Percentiles rank a stretch among this genome's conserved stretches.
Conservation (phyloP, 2,888 invertebrate genomes). For the Leptinotarsa peninsularis region DNA sequence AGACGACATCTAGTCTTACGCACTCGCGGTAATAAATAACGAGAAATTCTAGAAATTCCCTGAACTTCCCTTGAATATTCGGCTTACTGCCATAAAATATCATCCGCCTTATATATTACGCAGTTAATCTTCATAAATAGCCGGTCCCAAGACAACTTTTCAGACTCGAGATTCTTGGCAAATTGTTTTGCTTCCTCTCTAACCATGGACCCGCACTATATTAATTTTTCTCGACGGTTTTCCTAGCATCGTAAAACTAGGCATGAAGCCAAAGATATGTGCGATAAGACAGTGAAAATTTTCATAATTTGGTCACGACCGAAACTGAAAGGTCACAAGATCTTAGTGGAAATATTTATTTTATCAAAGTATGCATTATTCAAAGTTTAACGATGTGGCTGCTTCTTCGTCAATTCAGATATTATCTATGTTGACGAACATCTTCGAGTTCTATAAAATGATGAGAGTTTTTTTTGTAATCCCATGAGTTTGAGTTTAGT, state of each 20-base stretch:
- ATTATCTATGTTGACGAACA: too few relatives aligned
- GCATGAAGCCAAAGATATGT: conserved; percentile 6
- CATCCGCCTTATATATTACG: conserved; percentile 51
- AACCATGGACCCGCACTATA: conserved; percentile 25
- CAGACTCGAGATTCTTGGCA: conserved; percentile 45
- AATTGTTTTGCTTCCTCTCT: conserved; percentile 41
- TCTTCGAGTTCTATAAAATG: too few relatives aligned
- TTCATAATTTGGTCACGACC: neutral
- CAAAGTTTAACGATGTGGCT: too few relatives aligned
- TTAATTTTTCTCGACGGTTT: conserved; percentile 9
- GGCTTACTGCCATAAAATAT: conserved; percentile 48
- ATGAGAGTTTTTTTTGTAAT: too few relatives aligned
- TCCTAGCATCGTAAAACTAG: conserved; percentile 1
- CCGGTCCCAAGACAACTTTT: conserved; percentile 49
- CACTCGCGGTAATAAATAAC: conserved; percentile 54
- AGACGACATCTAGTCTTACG: conserved; percentile 49
- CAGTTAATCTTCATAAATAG: conserved; percentile 54
- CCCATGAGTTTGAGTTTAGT: too few relatives aligned
- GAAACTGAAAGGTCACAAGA: neutral
- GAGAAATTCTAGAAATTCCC: conserved; percentile 55
- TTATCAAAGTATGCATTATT: too few relatives aligned
- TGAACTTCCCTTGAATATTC: conserved; percentile 49
- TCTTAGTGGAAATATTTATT: too few relatives aligned
- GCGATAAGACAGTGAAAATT: neutral
- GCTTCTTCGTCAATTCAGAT: too few relatives aligned